Evolutionary conservation across 2,888 invertebrate genomes (phyloP), one percentile per base, ranked within the genome.

Genomic region (Neoitamus cyanurus): DNA sequence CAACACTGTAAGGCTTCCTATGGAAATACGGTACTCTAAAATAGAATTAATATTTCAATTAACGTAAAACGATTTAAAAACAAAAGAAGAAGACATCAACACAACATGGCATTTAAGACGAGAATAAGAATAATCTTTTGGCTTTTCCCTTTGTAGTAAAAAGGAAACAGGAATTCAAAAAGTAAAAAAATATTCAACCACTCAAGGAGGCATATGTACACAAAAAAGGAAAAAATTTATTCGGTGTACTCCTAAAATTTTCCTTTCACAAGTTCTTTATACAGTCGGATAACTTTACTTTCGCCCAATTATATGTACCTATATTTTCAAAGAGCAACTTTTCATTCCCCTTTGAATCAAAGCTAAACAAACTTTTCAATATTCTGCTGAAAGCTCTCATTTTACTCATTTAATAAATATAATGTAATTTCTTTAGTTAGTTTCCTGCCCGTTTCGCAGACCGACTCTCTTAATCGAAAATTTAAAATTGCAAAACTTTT

Each of bases 401-500:
- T 58, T 3, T 15, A 25, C 11, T 25, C 7, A 2, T 58, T 20
- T 20, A 58, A 58, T 58, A 58, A 58, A 20, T 58, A 20, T 20
- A 15, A 20, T 48, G 2, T 58, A 58, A 58, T 58, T 20, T 58
- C 58, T 20, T 20, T 25, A 58, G 58, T 42, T 42, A 58, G 20
- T 1, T 58, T 58, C 20, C 58, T 42, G 9, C 20, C 58, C 25
- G 20, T 58, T 58, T 20, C 58, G 9, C 20, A 58, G 9, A 58
- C 20, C 13, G n/a, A 4, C 42, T 13, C 42, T 13, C 15, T 48
- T 48, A 20, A 58, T 58, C 9, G 58, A 58, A 58, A n/a, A 20
- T 58, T 58, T 58, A 58, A 58, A 58, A 58, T 58, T 58, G 58
- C 15, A 58, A 58, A 58, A 58, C 58, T 58, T 58, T 58, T 58